These are phyloP conservation scores for Chymomyza costata DNA, from an alignment of 1,140 invertebrate genomes.

Conservation along the genomic window DNA sequence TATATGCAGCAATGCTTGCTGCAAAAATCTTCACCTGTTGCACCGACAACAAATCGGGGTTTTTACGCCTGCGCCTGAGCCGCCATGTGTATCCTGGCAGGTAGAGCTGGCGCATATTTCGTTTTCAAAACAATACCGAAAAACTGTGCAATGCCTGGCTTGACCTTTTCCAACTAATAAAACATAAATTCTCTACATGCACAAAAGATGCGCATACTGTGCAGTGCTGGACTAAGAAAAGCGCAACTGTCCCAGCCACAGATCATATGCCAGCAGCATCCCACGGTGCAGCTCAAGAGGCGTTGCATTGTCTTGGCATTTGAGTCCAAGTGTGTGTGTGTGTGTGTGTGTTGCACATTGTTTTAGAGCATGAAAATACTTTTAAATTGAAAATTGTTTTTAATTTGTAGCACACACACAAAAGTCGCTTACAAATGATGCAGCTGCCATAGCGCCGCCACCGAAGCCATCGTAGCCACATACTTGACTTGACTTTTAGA, in stretches of 20 bases:
- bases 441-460: constrained; percentile 15
- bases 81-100: constrained; percentile 18
- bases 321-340: constrained; percentile 14
- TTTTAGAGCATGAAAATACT: constrained; percentile 54
- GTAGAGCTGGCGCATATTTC: no score
- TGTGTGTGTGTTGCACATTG: background rate
- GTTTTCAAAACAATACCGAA: no score
- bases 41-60: constrained; percentile 44
- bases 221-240: constrained; percentile 56
- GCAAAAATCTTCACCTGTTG: constrained; percentile 38
- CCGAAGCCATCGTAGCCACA: no score
- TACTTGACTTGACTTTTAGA: no score
- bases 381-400: constrained; percentile 64
- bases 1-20: background rate
- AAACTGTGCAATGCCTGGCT: no score
- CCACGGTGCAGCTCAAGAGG: constrained; percentile 59
- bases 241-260: constrained; percentile 44
- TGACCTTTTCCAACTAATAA: constrained; percentile 33
- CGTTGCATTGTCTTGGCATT: constrained; percentile 53
- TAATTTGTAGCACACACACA: no score
- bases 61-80: constrained; percentile 48
- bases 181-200: constrained; percentile 23
- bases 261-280: constrained; percentile 21
- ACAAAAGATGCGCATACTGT: constrained; percentile 48
- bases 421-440: background rate